Conservation (phyloP, 2,888 invertebrate genomes). For the Phaonia tiefii region DNA sequence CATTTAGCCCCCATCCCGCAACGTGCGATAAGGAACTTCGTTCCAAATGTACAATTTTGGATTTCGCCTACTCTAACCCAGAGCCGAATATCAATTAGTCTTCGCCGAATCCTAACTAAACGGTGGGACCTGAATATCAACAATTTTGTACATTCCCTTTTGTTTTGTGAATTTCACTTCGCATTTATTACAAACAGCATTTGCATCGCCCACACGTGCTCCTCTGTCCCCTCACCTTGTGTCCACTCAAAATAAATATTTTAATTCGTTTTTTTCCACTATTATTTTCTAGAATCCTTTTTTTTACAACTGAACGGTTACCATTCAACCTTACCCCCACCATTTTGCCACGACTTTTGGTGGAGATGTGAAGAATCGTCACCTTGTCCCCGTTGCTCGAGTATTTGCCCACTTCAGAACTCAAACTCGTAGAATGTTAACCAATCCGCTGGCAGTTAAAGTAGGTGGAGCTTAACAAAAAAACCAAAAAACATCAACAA, state of each 20-base stretch:
- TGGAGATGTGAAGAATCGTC: constrained; percentile 14
- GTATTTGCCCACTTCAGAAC: constrained; percentile 60
- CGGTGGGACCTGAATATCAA: no score
- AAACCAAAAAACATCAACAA: constrained; percentile 72
- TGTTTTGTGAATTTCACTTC: background rate
- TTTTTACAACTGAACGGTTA: background rate
- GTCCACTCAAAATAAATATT: constrained; percentile 7
- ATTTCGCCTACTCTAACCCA: no score
- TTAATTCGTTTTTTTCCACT: background rate
- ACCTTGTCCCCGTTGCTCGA: background rate
- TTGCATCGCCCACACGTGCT: background rate
- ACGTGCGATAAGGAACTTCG: no score
- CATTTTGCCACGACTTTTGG: constrained; percentile 57
- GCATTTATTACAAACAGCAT: background rate
- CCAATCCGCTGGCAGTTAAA: constrained; percentile 75
- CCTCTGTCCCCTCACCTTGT: background rate
- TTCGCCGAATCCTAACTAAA: no score
- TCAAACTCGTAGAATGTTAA: constrained; percentile 64
- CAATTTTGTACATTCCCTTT: background rate
- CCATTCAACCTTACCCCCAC: background rate
- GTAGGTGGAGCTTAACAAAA: constrained; percentile 78
- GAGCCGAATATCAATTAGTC: no score
- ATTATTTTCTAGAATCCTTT: constrained; percentile 3
- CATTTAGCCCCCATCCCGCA: no score
- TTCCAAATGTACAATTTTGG: no score